phyloP scores from a whole-genome alignment of 2,797 vertebrate genomes.

The Chromis chromis region DNA sequence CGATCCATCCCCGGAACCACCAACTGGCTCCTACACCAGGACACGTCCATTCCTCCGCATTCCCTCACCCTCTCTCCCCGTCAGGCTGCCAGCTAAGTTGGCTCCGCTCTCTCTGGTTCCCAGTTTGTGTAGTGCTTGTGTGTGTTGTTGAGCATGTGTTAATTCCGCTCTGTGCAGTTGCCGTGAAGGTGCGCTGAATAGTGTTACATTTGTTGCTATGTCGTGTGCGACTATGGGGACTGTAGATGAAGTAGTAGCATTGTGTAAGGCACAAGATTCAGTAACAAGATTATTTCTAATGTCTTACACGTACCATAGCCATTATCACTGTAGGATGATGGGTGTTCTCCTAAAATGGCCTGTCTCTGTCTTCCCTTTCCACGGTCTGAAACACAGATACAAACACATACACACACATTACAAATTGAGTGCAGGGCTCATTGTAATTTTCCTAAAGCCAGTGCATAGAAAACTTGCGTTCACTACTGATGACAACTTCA shows the following conservation, averaged over 20 bases:
- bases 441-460: not conserved
- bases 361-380: conserved; percentile 94
- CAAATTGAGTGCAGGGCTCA: not conserved
- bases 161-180: no score
- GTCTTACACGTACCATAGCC: conserved; percentile 90
- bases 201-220: no score
- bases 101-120: no score
- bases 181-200: no score
- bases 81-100: no score
- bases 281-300: conserved; percentile 13
- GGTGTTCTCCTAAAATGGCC: conserved; percentile 97
- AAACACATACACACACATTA: conserved; percentile 26
- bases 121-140: no score
- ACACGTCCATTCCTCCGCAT: no score
- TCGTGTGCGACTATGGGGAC: not conserved
- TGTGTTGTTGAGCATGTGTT: no score
- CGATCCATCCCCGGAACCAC: no score
- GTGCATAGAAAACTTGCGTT: not conserved
- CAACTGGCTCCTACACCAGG: no score
- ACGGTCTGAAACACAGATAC: conserved; percentile 87
- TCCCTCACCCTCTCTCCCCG: no score
- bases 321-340: conserved; percentile 95
- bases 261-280: conserved; percentile 11
- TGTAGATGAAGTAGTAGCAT: conserved; percentile 25
- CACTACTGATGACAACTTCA: not conserved